These are phyloP conservation scores for Drosophila pseudoananassae DNA, from an alignment of 1,140 invertebrate species.

Conservation along the genomic window DNA sequence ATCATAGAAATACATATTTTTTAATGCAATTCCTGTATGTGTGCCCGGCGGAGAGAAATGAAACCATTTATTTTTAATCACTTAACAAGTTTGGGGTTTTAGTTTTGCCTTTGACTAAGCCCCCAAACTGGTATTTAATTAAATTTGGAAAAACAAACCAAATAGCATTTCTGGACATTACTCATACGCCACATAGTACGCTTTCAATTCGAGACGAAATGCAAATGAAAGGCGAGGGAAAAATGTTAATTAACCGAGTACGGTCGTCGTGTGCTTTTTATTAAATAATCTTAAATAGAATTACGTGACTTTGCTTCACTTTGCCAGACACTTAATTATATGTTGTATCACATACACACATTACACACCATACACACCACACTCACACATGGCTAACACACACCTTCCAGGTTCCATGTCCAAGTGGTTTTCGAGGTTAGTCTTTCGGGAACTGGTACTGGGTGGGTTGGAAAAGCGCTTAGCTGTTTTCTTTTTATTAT, in stretches of 20 bases:
- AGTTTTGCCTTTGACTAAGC: neutral
- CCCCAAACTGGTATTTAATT: constrained; percentile 1
- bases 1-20: constrained; percentile 6
- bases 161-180: constrained; percentile 28
- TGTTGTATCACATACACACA: constrained; percentile 12
- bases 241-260: constrained; percentile 69
- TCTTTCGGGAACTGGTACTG: constrained; percentile 4
- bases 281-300: constrained; percentile 76
- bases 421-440: constrained; percentile 33
- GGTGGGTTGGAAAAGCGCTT: constrained; percentile 48
- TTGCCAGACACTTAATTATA: constrained; percentile 66
- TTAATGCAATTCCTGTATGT: constrained; percentile 42
- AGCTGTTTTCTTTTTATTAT: constrained; percentile 70
- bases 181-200: constrained; percentile 45
- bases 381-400: constrained; percentile 40
- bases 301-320: constrained; percentile 69
- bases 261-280: constrained; percentile 57
- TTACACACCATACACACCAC: constrained; percentile 3
- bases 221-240: constrained; percentile 36
- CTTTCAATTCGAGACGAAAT: constrained; percentile 11
- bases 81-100: neutral
- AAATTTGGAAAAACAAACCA: constrained; percentile 3
- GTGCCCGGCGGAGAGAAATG: neutral
- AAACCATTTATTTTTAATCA: neutral
- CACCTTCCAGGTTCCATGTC: constrained; percentile 37